Percentiles rank a stretch among this genome's conserved stretches.
Evolutionary conservation across 2,888 invertebrate genomes (phyloP).

Genomic region (Microchrysa polita): DNA sequence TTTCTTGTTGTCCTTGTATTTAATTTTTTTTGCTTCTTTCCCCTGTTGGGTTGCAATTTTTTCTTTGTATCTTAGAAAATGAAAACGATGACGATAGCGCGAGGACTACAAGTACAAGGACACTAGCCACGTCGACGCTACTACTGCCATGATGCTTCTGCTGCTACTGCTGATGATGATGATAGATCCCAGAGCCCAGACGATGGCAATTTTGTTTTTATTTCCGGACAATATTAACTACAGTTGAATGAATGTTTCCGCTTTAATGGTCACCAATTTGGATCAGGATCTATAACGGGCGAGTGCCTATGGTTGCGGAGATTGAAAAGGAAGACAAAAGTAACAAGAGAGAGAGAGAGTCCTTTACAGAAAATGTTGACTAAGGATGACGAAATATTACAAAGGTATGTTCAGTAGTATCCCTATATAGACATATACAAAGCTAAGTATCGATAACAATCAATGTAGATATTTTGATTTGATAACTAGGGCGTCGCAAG

Average conservation of each 20-base stretch:
- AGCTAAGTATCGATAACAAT: too few species aligned
- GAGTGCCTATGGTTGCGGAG: conserved; percentile 17
- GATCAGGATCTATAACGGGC: conserved; percentile 38
- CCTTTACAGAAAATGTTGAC: neutral
- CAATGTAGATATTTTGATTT: too few species aligned
- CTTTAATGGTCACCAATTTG: conserved; percentile 35
- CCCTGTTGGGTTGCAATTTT: neutral
- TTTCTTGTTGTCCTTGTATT: neutral
- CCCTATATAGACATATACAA: too few species aligned
- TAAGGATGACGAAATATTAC: neutral
- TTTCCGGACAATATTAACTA: conserved; percentile 44
- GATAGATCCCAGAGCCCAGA: neutral
- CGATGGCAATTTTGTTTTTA: conserved; percentile 43
- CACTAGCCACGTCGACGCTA: too few species aligned
- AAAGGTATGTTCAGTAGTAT: too few species aligned
- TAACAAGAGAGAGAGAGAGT: neutral
- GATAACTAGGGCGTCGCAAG: too few species aligned
- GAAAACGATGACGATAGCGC: neutral
- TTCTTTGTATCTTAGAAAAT: neutral
- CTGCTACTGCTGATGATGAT: too few species aligned
- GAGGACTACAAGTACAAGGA: neutral
- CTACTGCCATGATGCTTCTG: too few species aligned
- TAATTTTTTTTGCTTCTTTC: neutral
- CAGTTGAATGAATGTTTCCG: conserved; percentile 42
- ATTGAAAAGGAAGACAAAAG: too few species aligned